These are phyloP conservation scores for Nomada lathburiana DNA, from an alignment of 2,888 invertebrate species.

Conservation along the genomic window DNA sequence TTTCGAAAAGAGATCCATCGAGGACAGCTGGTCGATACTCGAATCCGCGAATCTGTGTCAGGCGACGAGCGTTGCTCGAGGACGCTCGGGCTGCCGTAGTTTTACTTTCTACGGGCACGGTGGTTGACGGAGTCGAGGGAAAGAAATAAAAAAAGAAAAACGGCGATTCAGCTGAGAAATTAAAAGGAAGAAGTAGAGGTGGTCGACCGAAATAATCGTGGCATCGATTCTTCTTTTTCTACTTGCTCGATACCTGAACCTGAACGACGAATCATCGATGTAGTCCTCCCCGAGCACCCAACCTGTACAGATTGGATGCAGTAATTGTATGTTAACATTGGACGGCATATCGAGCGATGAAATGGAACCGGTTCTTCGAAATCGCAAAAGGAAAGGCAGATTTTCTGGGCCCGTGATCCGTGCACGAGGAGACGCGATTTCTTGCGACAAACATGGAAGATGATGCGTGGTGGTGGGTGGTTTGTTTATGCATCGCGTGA, in stretches of 20 bases:
- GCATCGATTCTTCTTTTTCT: conserved; percentile 50
- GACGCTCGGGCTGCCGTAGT: conserved; percentile 57
- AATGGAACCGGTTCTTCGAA: conserved; percentile 44
- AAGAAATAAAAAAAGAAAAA: conserved; percentile 9
- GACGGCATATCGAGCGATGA: conserved; percentile 39
- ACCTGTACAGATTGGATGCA: background rate
- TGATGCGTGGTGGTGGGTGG: background rate
- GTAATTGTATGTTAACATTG: conserved; percentile 31
- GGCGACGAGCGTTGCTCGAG: conserved; percentile 57
- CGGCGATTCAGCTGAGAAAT: conserved; percentile 31
- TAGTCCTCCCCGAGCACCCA: conserved; percentile 4
- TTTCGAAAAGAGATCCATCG: conserved; percentile 43
- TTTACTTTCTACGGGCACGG: conserved; percentile 71
- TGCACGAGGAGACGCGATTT: background rate
- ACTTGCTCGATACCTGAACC: background rate
- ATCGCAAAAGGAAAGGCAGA: conserved; percentile 26
- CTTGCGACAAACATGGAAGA: conserved; percentile 22
- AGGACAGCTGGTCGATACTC: conserved; percentile 19
- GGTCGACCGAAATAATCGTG: conserved; percentile 57
- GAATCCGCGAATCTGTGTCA: conserved; percentile 64
- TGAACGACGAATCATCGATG: conserved; percentile 10
- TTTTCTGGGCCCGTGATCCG: conserved; percentile 20
- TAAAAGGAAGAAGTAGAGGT: conserved; percentile 35
- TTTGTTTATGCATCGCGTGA: background rate
- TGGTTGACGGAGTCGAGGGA: conserved; percentile 31